Percentiles rank a stretch among this genome's conserved stretches.
phyloP scores from a whole-genome alignment of 2,888 invertebrate species.

The Spodoptera picta region DNA sequence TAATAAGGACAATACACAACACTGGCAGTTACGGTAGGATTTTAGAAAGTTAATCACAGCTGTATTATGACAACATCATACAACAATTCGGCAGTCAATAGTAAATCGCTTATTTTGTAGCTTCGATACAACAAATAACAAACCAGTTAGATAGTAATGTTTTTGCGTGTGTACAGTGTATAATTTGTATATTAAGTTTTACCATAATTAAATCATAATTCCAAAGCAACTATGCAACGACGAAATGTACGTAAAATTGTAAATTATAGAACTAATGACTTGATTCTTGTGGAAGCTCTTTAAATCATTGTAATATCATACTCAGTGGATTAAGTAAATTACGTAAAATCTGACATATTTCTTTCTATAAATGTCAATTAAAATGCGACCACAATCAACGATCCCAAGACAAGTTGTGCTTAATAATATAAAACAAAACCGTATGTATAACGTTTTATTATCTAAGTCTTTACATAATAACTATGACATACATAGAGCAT shows the following conservation, averaged over 20 bases:
- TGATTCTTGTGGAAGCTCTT: too few species aligned
- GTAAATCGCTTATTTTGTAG: slow-evolving; percentile 7
- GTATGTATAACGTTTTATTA: slow-evolving; percentile 27
- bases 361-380: slow-evolving; percentile 7
- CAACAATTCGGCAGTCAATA: slow-evolving; percentile 13
- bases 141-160: slow-evolving; percentile 14
- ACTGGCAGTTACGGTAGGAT: slow-evolving; percentile 1
- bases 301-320: too few species aligned
- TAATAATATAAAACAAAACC: slow-evolving; percentile 36
- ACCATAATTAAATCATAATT: slow-evolving; percentile 10
- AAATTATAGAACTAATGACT: too few species aligned
- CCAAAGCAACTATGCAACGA: too few species aligned
- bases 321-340: too few species aligned
- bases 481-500: not conserved
- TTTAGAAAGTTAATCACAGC: slow-evolving; percentile 40
- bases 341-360: too few species aligned
- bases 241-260: too few species aligned
- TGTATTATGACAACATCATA: slow-evolving; percentile 22
- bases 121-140: slow-evolving; percentile 18
- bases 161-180: slow-evolving; percentile 28
- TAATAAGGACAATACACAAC: not conserved
- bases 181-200: slow-evolving; percentile 12
- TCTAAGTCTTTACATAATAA: slow-evolving; percentile 25
- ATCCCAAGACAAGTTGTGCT: slow-evolving; percentile 41
- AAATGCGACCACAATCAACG: slow-evolving; percentile 9